Evolutionary conservation across 2,113 vertebrate genomes (phyloP).

Genomic region (Promerops cafer): DNA sequence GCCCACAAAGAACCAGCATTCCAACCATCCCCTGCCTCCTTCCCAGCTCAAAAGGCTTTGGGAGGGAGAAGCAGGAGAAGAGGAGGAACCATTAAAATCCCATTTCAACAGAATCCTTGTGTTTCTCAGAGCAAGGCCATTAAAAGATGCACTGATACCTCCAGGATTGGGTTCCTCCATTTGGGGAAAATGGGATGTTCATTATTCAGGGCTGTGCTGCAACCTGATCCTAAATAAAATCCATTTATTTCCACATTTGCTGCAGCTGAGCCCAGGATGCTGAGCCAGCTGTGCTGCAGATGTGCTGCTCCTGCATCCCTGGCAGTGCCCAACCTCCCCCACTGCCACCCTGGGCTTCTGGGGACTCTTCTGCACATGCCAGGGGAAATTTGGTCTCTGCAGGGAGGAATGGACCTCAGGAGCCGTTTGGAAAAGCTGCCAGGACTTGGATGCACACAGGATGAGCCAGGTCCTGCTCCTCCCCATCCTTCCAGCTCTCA

Average conservation of each 20-base stretch:
- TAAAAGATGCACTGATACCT: background rate
- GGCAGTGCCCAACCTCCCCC: background rate
- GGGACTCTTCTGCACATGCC: background rate
- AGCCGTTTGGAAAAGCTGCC: background rate
- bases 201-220: background rate
- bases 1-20: conserved; percentile 2
- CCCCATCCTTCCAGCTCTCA: background rate
- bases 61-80: background rate
- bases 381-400: accelerated
- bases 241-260: background rate
- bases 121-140: background rate
- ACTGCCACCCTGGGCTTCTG: accelerated
- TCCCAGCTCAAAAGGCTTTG: background rate
- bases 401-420: background rate
- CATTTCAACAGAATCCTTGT: conserved; percentile 6
- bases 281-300: background rate
- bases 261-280: accelerated
- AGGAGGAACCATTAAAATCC: background rate
- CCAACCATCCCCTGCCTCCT: background rate
- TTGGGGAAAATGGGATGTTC: background rate
- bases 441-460: background rate
- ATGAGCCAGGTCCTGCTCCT: background rate
- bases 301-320: background rate
- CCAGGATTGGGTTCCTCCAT: background rate
- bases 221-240: background rate